Percentiles rank a stretch among this genome's conserved stretches.
phyloP scores from a whole-genome alignment of 2,797 vertebrate species.

The Argya squamiceps region DNA sequence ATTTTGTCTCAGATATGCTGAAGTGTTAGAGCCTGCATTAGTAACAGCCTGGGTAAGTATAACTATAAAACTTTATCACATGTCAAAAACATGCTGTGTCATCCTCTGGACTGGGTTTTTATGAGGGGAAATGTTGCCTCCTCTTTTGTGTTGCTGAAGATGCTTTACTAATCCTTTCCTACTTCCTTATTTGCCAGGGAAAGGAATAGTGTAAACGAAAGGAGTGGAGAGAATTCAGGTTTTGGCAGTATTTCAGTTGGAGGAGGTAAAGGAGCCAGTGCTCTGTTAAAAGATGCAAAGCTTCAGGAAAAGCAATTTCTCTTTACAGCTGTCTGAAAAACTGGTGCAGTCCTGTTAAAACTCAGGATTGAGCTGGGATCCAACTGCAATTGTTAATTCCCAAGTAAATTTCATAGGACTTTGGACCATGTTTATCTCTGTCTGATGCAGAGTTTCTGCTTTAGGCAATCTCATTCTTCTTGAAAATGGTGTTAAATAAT shows the following conservation, averaged over 20 bases:
- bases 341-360: neutral
- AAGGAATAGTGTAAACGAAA: neutral
- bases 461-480: neutral
- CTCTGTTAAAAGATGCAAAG: neutral
- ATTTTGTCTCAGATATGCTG: neutral
- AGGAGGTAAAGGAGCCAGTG: neutral
- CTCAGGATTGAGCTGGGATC: neutral
- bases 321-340: neutral
- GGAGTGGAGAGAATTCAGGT: neutral
- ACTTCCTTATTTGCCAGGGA: neutral
- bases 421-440: neutral
- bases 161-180: neutral
- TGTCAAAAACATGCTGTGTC: neutral
- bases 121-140: neutral
- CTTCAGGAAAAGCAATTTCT: neutral
- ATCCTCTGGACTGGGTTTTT: neutral
- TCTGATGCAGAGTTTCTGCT: neutral
- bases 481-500: neutral
- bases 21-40: neutral
- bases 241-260: neutral
- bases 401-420: neutral
- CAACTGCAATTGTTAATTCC: neutral
- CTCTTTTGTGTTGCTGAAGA: neutral
- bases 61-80: neutral
- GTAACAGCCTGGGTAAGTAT: neutral